Evolutionary conservation across 2,797 vertebrate genomes (phyloP).

Genomic region (Nannoperca australis): DNA sequence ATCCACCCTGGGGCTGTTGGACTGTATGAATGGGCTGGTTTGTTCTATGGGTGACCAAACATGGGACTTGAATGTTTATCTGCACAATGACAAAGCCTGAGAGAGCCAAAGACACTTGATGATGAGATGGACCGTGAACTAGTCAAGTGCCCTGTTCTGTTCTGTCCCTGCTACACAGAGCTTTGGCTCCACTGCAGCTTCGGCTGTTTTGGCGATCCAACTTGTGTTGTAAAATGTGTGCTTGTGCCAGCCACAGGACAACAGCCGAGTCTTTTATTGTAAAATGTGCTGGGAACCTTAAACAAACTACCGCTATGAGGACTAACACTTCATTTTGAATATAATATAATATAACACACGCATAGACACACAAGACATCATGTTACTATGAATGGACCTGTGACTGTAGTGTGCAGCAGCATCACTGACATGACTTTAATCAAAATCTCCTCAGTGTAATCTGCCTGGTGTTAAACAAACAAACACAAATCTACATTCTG

Average conservation of each 20-base stretch:
- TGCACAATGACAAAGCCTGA: conserved; percentile 62
- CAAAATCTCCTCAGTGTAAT: neutral
- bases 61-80: conserved; percentile 72
- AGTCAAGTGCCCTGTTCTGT: conserved; percentile 66
- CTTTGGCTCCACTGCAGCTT: conserved; percentile 35
- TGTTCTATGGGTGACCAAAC: conserved; percentile 77
- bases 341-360: neutral
- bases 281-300: conserved; percentile 56
- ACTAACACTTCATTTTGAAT: neutral
- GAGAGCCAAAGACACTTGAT: conserved; percentile 64
- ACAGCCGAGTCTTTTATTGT: conserved; percentile 34
- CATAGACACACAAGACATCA: neutral
- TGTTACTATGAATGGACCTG: neutral
- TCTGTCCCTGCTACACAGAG: conserved; percentile 49
- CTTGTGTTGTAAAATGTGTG: conserved; percentile 21
- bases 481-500: neutral
- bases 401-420: neutral
- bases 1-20: conserved; percentile 57
- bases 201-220: conserved; percentile 32
- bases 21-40: conserved; percentile 65
- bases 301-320: neutral
- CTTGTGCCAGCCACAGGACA: conserved; percentile 40
- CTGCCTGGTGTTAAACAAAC: neutral
- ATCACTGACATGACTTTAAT: neutral
- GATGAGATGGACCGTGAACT: conserved; percentile 70